Conservation (phyloP, 1,140 invertebrate species). For the Eriocheir sinensis region DNA sequence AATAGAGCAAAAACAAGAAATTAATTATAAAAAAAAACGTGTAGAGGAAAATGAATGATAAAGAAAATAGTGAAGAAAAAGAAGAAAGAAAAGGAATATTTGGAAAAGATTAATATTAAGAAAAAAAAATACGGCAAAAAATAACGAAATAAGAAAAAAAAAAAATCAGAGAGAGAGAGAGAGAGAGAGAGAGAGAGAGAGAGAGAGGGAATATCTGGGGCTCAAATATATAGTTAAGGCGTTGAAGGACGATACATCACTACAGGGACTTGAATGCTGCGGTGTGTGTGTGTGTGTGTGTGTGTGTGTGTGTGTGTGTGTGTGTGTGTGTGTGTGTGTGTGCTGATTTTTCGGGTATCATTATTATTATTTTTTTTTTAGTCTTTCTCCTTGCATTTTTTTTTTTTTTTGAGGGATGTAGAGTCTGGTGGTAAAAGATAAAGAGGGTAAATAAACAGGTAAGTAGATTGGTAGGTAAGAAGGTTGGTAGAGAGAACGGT, state of each 20-base stretch:
- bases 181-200: slow-evolving; percentile 22
- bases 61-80: neutral
- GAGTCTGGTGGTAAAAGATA: no score
- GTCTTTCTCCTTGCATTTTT: no score
- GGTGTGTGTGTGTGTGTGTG: neutral
- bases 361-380: no score
- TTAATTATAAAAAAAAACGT: neutral
- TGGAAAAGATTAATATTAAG: neutral
- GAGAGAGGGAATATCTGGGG: neutral
- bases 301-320: neutral
- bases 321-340: neutral
- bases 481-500: no score
- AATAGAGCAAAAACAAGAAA: neutral
- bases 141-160: neutral
- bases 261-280: neutral
- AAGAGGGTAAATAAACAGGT: no score
- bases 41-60: neutral
- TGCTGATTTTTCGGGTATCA: no score
- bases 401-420: no score
- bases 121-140: neutral
- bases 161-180: neutral
- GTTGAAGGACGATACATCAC: slow-evolving; percentile 3
- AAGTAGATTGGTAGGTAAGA: no score
- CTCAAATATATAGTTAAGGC: neutral
- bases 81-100: neutral